Evolutionary conservation across 2,888 invertebrate genomes (phyloP).

Genomic region (Chromoteleia sp.): DNA sequence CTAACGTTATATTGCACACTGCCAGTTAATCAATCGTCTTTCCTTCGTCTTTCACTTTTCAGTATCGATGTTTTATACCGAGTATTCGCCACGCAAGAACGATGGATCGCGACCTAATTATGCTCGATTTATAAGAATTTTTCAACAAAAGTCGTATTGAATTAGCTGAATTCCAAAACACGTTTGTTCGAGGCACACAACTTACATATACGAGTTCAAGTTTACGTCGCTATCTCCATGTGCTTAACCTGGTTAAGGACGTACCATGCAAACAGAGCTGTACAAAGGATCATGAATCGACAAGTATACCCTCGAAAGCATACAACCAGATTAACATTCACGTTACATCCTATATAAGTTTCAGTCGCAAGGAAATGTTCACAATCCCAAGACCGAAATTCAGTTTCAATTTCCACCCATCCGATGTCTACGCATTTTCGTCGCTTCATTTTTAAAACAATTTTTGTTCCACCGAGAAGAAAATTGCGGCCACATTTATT

Average conservation of each 20-base stretch:
- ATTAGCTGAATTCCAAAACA: conserved; percentile 54
- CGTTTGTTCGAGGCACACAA: conserved; percentile 54
- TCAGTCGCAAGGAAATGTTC: conserved; percentile 15
- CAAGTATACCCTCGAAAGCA: conserved; percentile 53
- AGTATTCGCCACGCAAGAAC: neutral
- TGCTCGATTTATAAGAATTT: conserved; percentile 30
- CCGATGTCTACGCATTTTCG: conserved; percentile 1
- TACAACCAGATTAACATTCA: conserved; percentile 59
- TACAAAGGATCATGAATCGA: conserved; percentile 62
- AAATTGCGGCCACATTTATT: conserved; percentile 17
- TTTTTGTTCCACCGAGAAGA: conserved; percentile 3
- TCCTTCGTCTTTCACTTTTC: conserved; percentile 5
- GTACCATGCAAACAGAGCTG: conserved; percentile 48
- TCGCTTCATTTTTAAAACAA: conserved; percentile 9
- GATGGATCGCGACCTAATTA: conserved; percentile 35
- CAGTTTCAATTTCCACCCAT: conserved; percentile 32
- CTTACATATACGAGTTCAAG: conserved; percentile 44
- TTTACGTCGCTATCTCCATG: conserved; percentile 62
- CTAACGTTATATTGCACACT: neutral
- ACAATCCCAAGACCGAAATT: conserved; percentile 30
- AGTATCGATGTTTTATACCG: neutral
- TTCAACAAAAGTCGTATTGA: conserved; percentile 9
- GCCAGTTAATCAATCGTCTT: neutral
- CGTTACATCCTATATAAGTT: conserved; percentile 56
- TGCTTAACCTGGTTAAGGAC: conserved; percentile 65